Evolutionary conservation across 1,140 invertebrate genomes (phyloP).

Genomic region (Drosophila willistoni): DNA sequence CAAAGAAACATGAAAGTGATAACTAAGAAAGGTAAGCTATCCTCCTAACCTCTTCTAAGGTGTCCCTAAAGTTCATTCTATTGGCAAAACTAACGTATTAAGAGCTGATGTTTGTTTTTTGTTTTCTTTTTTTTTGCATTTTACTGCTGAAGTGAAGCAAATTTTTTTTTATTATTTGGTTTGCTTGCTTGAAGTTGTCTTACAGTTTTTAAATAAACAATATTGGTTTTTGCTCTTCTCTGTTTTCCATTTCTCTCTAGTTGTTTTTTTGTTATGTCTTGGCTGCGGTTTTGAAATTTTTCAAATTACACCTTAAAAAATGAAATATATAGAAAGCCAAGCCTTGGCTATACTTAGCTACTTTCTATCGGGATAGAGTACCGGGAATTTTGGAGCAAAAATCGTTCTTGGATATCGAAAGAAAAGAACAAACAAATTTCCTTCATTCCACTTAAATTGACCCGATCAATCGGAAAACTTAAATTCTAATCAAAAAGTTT

Average conservation of each 20-base stretch:
- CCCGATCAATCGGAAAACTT: no score
- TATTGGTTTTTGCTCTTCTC: slow-evolving; percentile 22
- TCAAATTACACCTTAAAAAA: slow-evolving; percentile 2
- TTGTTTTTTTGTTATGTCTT: slow-evolving; percentile 37
- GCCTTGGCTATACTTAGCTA: no score
- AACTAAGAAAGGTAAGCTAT: no score
- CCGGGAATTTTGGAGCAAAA: no score
- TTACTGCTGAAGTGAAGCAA: slow-evolving; percentile 29
- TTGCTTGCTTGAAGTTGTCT: slow-evolving; percentile 36
- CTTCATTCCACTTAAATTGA: no score
- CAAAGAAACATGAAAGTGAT: no score
- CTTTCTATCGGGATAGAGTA: no score
- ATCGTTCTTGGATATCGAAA: no score
- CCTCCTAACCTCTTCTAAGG: not conserved
- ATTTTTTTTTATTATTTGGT: not conserved
- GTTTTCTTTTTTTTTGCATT: slow-evolving; percentile 11
- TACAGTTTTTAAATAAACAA: slow-evolving; percentile 67
- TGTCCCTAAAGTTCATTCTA: slow-evolving; percentile 17
- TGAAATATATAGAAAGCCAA: no score
- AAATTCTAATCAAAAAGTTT: no score
- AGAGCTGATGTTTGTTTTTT: not conserved
- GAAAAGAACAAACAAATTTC: no score
- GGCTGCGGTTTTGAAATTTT: slow-evolving; percentile 27
- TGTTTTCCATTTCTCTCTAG: slow-evolving; percentile 17
- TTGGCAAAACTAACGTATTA: slow-evolving; percentile 54